Evolutionary conservation across 2,888 invertebrate genomes (phyloP), one percentile per base, ranked within the genome.

Genomic region (Drosophila neotestacea): DNA sequence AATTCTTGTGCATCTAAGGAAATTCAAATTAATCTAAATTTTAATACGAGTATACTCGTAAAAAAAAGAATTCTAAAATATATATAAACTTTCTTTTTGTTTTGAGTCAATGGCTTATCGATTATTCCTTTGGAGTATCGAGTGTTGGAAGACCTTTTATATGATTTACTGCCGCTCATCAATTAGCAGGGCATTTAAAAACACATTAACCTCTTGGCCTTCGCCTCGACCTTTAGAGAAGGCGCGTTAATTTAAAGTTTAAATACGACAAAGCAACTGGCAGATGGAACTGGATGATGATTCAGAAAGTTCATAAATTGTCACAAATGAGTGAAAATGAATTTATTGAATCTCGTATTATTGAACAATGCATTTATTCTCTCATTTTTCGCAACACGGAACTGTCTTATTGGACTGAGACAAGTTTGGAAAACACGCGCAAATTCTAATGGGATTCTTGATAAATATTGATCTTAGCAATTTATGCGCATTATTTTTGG

Each of bases 171-270:
- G 62, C 68, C 75, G 81, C 70, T 58, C 48, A 59, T 54, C 84
- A 84, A 88, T 84, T 84, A 86, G 81, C 88, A 69, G 59, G 59
- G 72, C 62, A 86, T 84, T 88, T 86, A 79, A 84, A 85, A 84
- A 79, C 72, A 62, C 84, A 88, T 85, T 85, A 85, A 85, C 87
- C 89, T 60, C 56, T 72, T 79, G 81, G 66, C 76, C 79, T 71
- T 88, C 59, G 82, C 77, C 88, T 86, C 83, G 86, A 84, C 87
- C 80, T 78, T 70, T 82, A 7, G 4, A 44, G 28, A 52, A 54
- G 64, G 54, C 28, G 46, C 71, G 88, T 67, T 85, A 85, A 88
- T 84, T 88, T 70, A 42, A 55, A 61, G 58, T 62, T 60, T 72
- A 82, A 88, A 85, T 72, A 74, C 58, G 34, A 16, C 10, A 30